These are phyloP conservation scores for Lineus longissimus DNA, from an alignment of 1,140 invertebrate genomes.

Conservation along the genomic window DNA sequence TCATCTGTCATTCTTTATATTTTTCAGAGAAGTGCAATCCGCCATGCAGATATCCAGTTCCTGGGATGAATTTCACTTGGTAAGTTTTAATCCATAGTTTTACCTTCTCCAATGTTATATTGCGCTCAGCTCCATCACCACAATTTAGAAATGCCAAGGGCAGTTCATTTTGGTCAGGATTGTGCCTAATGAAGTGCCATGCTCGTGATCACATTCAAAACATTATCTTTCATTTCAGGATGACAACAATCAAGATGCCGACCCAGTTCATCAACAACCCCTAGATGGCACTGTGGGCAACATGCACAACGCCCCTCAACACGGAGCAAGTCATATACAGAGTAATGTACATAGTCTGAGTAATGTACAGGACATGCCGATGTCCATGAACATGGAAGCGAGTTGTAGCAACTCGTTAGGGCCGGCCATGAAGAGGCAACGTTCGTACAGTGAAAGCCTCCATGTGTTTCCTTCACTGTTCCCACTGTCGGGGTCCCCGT, in stretches of 20 bases:
- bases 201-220: no score
- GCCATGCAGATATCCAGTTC: slow-evolving; percentile 87
- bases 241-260: slow-evolving; percentile 1
- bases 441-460: slow-evolving; percentile 50
- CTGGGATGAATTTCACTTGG: slow-evolving; percentile 79
- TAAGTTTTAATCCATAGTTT: slow-evolving; percentile 51
- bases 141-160: no score
- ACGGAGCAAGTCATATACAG: not conserved
- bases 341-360: not conserved
- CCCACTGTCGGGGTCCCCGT: slow-evolving; percentile 63
- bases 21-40: slow-evolving; percentile 69
- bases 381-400: slow-evolving; percentile 23
- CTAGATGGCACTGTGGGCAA: not conserved
- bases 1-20: no score
- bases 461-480: slow-evolving; percentile 52
- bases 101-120: not conserved
- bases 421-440: slow-evolving; percentile 24
- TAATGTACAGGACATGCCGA: not conserved
- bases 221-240: no score
- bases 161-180: no score
- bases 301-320: no score
- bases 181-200: no score
- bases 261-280: not conserved
- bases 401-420: no score
- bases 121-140: no score